Base-by-base conservation (phyloP, 2,797 vertebrate species). In the Lindbergichthys nudifrons region DNA sequence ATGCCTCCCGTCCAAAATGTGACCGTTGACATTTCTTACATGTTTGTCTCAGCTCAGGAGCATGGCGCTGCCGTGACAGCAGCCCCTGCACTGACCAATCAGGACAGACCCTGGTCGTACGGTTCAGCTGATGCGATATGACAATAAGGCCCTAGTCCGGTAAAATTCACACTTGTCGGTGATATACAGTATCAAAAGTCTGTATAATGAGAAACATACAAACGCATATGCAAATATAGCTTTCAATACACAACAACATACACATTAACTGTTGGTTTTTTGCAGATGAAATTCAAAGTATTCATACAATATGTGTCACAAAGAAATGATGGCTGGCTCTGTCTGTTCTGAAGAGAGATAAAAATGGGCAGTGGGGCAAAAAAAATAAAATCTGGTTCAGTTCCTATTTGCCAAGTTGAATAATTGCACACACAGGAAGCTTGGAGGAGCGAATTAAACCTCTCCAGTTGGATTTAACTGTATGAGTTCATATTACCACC, bases 141-240 rank as follows among this genome's bases (percentile, higher is more conserved):
- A 84, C 65, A 80, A 82, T 77, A 81, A 88, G 84, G 89, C 77
- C 88, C 77, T 74, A 76, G 87, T 87, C 72, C 2, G 52, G 71
- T 75, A 83, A 77, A 84, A 89, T 86, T 90, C 89, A 92, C 80
- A 87, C 84, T 71, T 77, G 63, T 77, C 21, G 32, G 70, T 36
- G 18, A 86, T 77, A 88, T 84, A 90, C 80, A 89, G 89, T 90
- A 92, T 91, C 78, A 87, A 92, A 91, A 89, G 64, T 87, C 82
- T 82, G 82, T 73, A 89, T 87, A 81, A 89, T 89, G 82, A 91
- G 73, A 85, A 85, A 86, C 78, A 82, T 88, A 91, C 70, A 85
- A 86, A 92, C 41, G 50, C 80, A 88, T 88, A 85, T 73, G 87
- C 79, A 90, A 89, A 91, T 87, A 91, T 86, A 92, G 80, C 80